Evolutionary conservation across 2,888 invertebrate genomes (phyloP).

Genomic region (Cactoblastis cactorum): DNA sequence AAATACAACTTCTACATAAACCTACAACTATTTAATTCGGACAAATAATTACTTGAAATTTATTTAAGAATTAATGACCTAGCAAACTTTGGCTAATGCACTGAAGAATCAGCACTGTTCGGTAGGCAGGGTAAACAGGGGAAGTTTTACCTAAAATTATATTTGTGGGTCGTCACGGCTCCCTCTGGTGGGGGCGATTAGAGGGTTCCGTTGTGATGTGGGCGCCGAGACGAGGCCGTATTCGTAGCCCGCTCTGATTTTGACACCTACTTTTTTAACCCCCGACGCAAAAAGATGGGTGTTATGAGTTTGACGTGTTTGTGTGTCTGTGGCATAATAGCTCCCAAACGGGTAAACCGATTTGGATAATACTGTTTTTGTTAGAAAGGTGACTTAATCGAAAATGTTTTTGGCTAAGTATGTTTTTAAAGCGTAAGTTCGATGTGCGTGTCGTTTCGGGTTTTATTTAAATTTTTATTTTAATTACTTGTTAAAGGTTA

Average conservation of each 20-base stretch:
- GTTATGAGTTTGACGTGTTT: too few relatives aligned
- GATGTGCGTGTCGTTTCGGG: too few relatives aligned
- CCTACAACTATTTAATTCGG: background rate
- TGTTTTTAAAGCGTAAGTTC: too few relatives aligned
- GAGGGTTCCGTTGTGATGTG: conserved; percentile 68
- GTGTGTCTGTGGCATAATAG: too few relatives aligned
- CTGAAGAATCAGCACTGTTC: conserved; percentile 46
- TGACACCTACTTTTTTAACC: too few relatives aligned
- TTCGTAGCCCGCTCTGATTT: conserved; percentile 45
- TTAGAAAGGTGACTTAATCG: too few relatives aligned
- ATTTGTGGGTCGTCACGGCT: conserved; percentile 80
- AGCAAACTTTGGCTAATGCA: conserved; percentile 41
- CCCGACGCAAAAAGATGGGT: too few relatives aligned
- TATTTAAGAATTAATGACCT: conserved; percentile 29
- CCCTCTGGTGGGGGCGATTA: conserved; percentile 69
- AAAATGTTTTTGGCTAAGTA: too few relatives aligned
- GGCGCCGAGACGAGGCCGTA: conserved; percentile 49
- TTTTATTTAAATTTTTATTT: too few relatives aligned
- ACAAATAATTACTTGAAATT: background rate
- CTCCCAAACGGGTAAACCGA: too few relatives aligned
- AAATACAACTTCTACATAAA: background rate
- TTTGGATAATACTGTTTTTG: too few relatives aligned
- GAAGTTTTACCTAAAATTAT: conserved; percentile 78
- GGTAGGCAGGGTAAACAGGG: conserved; percentile 61
- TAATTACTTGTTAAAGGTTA: too few relatives aligned